Evolutionary conservation across 1,140 invertebrate species (phyloP), one percentile per base, ranked within the genome.

Genomic region (Akabosia matsudoensis): DNA sequence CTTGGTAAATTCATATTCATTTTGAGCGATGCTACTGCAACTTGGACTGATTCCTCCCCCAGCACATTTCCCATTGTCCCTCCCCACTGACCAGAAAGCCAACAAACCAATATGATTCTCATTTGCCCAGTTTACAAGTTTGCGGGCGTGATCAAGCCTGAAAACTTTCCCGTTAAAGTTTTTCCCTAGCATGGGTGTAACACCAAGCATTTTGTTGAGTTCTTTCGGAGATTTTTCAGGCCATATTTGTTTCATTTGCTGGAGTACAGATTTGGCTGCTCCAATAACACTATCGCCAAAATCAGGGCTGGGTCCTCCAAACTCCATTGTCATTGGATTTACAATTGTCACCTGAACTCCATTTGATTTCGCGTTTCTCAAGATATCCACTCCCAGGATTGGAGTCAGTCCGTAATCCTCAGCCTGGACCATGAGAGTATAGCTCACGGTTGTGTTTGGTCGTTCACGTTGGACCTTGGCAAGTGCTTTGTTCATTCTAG

Each of bases 281-380:
- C 45, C 34, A 30, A 82, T 81, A 14, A 82, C 78, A 22, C 74
- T 67, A 22, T 82, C 80, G 18, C 82, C 82, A 79, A 79, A 82
- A 45, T 78, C 73, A 0, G 51, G 24, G 1, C 24, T 64, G 13
- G 75, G 51, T 0, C 51, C 75, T 33, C 79, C 76, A 70, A 78
- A 82, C 56, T 82, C 81, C 82, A 82, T 82, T 10, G 80, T 79
- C 82, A 82, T 82, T 45, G 81, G 79, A 73, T 82, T 82, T 14
- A 82, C 82, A 28, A 81, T 74, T 24, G 79, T 74, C 14, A 82
- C 80, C 4, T 71, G 73, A 14, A 82, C 74, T 22, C 77, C 77
- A 75, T 80, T 72, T 16, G 28, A 22, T n/a, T 74, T 73, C 14
- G 79, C 78, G 26, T 26, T 61, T 51, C 78, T 74, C 14, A 82